These are phyloP conservation scores for Meteorus cinctellus DNA, from an alignment of 2,888 invertebrate species.

Conservation along the genomic window DNA sequence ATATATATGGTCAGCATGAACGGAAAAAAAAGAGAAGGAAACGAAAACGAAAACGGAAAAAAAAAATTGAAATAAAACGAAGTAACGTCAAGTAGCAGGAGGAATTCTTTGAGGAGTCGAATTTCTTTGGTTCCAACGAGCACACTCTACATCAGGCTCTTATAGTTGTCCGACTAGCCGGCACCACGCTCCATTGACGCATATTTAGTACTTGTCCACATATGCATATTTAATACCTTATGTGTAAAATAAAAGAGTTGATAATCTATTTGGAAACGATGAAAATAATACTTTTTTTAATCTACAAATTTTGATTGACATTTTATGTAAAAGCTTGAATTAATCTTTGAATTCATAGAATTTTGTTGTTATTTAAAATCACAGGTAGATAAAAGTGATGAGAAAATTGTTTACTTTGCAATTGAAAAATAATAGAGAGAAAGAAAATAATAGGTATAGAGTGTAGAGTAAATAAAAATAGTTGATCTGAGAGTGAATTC, in stretches of 20 bases:
- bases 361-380: not conserved
- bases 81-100: constrained; percentile 4
- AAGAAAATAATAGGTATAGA: constrained; percentile 18
- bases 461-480: constrained; percentile 30
- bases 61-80: not conserved
- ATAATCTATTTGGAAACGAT: not conserved
- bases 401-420: constrained; percentile 33
- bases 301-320: not conserved
- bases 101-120: constrained; percentile 53
- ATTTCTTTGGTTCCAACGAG: constrained; percentile 48
- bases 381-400: constrained; percentile 10
- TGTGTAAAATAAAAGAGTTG: not conserved
- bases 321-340: not conserved
- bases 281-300: not conserved
- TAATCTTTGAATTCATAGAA: not conserved
- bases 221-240: not conserved
- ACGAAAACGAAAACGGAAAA: not conserved
- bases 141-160: not conserved
- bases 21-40: constrained; percentile 29
- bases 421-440: constrained; percentile 18
- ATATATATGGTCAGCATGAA: constrained; percentile 49
- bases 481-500: constrained; percentile 41
- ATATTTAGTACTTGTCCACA: not conserved
- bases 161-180: not conserved
- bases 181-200: constrained; percentile 14